These are phyloP conservation scores for Miltochrista miniata DNA, from an alignment of 2,888 invertebrate species.

Conservation along the genomic window DNA sequence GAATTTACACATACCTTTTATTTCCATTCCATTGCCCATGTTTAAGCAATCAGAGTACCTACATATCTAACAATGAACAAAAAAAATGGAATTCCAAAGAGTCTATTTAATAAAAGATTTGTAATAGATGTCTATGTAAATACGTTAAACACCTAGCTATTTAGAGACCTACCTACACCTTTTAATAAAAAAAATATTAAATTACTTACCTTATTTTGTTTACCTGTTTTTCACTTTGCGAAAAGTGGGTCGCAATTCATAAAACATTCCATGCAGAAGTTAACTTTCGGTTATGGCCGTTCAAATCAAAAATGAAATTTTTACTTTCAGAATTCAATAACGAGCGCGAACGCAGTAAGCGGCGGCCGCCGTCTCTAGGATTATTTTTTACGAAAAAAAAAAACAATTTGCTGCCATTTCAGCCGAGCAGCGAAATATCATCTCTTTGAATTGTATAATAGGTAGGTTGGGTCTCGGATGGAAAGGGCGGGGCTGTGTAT, in stretches of 20 bases:
- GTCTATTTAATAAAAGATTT: too few species aligned
- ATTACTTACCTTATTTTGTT: too few species aligned
- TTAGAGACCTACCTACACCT: too few species aligned
- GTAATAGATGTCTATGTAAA: too few species aligned
- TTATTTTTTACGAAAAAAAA: conserved; percentile 53
- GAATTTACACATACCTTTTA: too few species aligned
- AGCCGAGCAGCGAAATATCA: conserved; percentile 66
- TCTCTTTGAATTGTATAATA: conserved; percentile 68
- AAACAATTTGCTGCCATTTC: conserved; percentile 66
- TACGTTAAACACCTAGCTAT: too few species aligned
- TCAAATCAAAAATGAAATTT: conserved; percentile 11
- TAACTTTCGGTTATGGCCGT: neutral
- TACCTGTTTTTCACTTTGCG: too few species aligned
- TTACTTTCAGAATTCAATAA: conserved; percentile 26
- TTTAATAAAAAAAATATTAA: too few species aligned
- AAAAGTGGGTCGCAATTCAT: neutral
- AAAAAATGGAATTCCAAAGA: too few species aligned
- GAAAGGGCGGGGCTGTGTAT: conserved; percentile 57
- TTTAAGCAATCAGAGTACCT: too few species aligned
- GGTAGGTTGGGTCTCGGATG: conserved; percentile 65
- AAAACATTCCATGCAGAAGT: neutral
- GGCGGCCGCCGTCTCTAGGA: conserved; percentile 7
- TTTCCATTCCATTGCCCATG: too few species aligned
- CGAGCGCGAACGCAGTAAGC: conserved; percentile 17
- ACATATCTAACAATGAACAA: too few species aligned